Evolutionary conservation across 1,140 invertebrate genomes (phyloP).

Genomic region (Mycetomoellerius zeteki): DNA sequence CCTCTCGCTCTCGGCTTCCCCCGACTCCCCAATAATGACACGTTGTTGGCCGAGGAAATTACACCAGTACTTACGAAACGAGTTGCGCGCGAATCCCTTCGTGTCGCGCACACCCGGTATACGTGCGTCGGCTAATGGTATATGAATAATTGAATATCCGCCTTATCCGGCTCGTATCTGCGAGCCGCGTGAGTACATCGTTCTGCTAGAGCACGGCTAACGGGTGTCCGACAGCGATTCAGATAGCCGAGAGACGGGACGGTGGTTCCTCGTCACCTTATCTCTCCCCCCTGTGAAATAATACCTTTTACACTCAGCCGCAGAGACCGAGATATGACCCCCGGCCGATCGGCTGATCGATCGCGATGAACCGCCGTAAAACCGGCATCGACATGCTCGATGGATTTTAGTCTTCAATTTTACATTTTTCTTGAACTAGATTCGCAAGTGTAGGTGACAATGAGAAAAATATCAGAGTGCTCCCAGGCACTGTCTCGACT

Average conservation of each 20-base stretch:
- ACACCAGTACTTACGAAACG: constrained; percentile 60
- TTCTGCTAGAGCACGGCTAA: constrained; percentile 54
- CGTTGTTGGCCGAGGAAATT: constrained; percentile 67
- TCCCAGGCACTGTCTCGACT: no score
- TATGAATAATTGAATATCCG: constrained; percentile 80
- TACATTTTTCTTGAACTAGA: background rate
- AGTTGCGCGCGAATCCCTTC: constrained; percentile 61
- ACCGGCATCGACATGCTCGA: background rate
- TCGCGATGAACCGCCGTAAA: background rate
- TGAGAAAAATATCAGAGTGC: no score
- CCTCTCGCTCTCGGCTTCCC: background rate
- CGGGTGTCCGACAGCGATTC: constrained; percentile 62
- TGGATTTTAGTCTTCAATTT: background rate
- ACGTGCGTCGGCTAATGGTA: constrained; percentile 72
- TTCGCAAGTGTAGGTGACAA: background rate
- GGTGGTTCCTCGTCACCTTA: constrained; percentile 25
- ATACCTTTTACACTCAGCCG: constrained; percentile 11
- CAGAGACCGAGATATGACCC: background rate
- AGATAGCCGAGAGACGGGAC: constrained; percentile 24
- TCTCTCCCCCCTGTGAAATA: constrained; percentile 6
- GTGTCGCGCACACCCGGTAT: constrained; percentile 67
- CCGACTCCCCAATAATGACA: constrained; percentile 65
- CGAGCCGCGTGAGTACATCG: constrained; percentile 61
- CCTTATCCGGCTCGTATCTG: constrained; percentile 71
- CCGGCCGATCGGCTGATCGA: constrained; percentile 9